Evolutionary conservation across 2,797 vertebrate genomes (phyloP).

Genomic region (Strix occidentalis): DNA sequence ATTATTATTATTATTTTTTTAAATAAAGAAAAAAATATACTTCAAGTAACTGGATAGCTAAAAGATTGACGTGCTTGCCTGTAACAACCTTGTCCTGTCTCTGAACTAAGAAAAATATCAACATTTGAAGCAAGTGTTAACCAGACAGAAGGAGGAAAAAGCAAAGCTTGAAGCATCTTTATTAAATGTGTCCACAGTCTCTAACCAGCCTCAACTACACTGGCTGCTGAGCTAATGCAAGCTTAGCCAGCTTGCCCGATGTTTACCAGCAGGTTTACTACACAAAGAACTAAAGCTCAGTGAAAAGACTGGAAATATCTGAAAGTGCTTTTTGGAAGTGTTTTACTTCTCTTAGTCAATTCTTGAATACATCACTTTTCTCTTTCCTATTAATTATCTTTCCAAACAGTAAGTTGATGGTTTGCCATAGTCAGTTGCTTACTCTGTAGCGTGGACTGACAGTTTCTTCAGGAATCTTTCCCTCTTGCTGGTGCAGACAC

Average conservation of each 20-base stretch:
- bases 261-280: neutral
- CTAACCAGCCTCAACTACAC: neutral
- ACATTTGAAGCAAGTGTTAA: neutral
- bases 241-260: fast-evolving
- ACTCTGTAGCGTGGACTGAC: neutral
- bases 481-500: neutral
- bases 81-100: neutral
- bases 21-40: neutral
- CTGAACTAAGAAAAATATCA: neutral
- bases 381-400: neutral
- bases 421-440: neutral
- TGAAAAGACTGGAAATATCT: neutral
- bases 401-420: neutral
- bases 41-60: neutral
- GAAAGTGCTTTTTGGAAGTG: neutral
- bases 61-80: neutral
- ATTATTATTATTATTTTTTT: no score
- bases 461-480: neutral
- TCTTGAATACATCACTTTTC: neutral
- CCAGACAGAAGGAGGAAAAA: neutral
- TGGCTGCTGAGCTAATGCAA: neutral
- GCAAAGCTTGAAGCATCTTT: neutral
- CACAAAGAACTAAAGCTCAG: no score
- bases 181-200: neutral
- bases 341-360: neutral